A percentile compares a stretch with the other conserved stretches of the same genome.
phyloP scores from a whole-genome alignment of 2,113 vertebrate genomes.

The Talpa occidentalis region DNA sequence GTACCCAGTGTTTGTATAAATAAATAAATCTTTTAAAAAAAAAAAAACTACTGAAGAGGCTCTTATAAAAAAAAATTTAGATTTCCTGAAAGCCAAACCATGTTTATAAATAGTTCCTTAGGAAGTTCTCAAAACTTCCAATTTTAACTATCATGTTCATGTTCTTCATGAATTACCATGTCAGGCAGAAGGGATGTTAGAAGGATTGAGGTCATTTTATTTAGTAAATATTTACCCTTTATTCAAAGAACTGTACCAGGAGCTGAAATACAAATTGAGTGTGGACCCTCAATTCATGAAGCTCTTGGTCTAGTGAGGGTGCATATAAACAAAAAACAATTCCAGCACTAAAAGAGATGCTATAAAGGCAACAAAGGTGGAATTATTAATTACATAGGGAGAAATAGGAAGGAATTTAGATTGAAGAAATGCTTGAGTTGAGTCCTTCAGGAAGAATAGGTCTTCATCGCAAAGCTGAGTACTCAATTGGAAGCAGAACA shows the following conservation, averaged over 20 bases:
- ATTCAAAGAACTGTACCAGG: not conserved
- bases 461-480: not conserved
- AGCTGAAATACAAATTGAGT: slow-evolving; percentile 23
- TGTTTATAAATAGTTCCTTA: slow-evolving; percentile 4
- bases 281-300: not conserved
- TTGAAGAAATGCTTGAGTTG: not conserved
- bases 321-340: slow-evolving; percentile 4
- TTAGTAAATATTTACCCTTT: slow-evolving; percentile 18
- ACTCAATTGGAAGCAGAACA: not conserved
- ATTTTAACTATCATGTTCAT: not conserved
- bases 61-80: slow-evolving; percentile 11
- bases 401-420: slow-evolving; percentile 5
- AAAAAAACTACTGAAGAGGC: not conserved
- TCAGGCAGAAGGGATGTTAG: not conserved
- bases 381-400: not conserved
- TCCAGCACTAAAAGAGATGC: not conserved
- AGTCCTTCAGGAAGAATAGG: not conserved
- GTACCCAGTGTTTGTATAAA: no score
- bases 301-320: not conserved
- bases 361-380: not conserved
- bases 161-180: not conserved
- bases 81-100: slow-evolving; percentile 11
- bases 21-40: no score
- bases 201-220: slow-evolving; percentile 5
- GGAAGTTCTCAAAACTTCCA: not conserved